Evolutionary conservation across 2,888 invertebrate species (phyloP).

Genomic region (Drosophila histrio): DNA sequence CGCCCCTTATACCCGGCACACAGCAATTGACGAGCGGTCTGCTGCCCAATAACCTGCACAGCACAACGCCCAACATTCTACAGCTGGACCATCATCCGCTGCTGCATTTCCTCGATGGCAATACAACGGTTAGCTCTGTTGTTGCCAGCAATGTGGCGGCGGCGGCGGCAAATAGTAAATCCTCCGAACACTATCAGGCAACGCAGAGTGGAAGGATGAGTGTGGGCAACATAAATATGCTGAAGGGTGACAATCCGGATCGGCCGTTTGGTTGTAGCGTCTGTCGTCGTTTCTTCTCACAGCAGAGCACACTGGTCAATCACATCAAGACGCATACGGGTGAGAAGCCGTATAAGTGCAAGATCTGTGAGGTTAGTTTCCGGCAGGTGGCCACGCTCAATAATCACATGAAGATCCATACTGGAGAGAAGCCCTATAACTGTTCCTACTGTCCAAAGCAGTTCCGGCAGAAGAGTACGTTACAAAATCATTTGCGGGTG

Average conservation of each 20-base stretch:
- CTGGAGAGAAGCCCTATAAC: constrained; percentile 81
- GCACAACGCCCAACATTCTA: constrained; percentile 68
- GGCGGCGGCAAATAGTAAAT: constrained; percentile 65
- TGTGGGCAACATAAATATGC: constrained; percentile 69
- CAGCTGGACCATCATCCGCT: constrained; percentile 81
- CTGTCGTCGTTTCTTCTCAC: constrained; percentile 81
- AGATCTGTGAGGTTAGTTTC: constrained; percentile 81
- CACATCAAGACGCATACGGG: constrained; percentile 82
- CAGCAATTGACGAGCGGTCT: constrained; percentile 67
- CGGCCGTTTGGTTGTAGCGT: constrained; percentile 81
- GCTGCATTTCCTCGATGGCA: constrained; percentile 81
- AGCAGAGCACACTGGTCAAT: constrained; percentile 81
- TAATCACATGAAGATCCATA: constrained; percentile 82
- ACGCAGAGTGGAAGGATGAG: constrained; percentile 64
- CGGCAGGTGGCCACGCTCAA: constrained; percentile 81
- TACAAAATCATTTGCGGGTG: constrained; percentile 80
- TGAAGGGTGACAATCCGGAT: constrained; percentile 75
- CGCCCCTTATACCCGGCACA: constrained; percentile 62
- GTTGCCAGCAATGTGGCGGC: constrained; percentile 63
- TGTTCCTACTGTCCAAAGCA: constrained; percentile 83
- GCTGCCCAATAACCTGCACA: constrained; percentile 71
- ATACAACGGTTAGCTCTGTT: constrained; percentile 81
- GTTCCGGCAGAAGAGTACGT: constrained; percentile 82
- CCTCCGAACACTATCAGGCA: constrained; percentile 60
- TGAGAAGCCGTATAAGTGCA: constrained; percentile 82